phyloP scores from a whole-genome alignment of 2,797 vertebrate genomes.

The Gymnothorax javanicus region DNA sequence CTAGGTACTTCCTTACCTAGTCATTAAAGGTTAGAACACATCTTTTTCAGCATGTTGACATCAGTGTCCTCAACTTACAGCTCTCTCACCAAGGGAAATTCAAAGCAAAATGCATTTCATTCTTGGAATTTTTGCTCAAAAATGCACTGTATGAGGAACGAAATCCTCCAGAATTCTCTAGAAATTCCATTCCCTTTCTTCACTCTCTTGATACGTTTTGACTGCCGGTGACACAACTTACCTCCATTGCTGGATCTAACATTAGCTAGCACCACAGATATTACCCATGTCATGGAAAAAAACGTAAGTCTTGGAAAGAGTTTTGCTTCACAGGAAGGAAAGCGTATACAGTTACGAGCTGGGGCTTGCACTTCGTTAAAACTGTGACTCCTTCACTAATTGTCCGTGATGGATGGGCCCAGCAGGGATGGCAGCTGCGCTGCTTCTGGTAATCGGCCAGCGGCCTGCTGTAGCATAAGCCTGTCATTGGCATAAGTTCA shows the following conservation, averaged over 20 bases:
- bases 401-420: background rate
- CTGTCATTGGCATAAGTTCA: background rate
- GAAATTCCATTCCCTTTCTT: background rate
- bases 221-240: background rate
- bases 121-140: background rate
- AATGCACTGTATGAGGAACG: background rate
- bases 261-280: background rate
- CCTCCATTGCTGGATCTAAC: background rate
- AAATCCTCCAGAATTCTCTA: background rate
- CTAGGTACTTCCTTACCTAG: too few species aligned
- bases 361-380: background rate
- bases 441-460: background rate
- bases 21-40: too few species aligned
- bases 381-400: background rate
- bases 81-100: too few species aligned
- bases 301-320: background rate
- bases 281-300: slow-evolving; percentile 4
- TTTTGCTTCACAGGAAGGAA: background rate
- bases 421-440: background rate
- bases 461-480: background rate
- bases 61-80: too few species aligned
- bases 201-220: background rate
- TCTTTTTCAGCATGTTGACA: too few species aligned
- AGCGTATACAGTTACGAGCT: background rate
- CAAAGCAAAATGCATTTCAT: background rate